These are phyloP conservation scores for Brachylomia viminalis DNA, from an alignment of 2,888 invertebrate species.

Conservation along the genomic window DNA sequence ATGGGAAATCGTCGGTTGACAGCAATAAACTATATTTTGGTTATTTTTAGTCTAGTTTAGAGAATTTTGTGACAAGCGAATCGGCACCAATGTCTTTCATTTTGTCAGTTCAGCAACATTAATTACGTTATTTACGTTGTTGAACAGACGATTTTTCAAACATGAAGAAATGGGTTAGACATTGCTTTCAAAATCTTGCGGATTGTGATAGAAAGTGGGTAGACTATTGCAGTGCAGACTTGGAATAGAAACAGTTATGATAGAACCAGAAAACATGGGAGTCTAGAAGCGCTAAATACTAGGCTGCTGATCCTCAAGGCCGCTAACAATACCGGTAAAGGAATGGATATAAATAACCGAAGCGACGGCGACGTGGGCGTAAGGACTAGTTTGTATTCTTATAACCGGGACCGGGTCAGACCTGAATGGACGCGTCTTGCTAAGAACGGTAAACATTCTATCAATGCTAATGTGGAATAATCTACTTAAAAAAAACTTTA, in stretches of 20 bases:
- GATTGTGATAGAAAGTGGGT: not conserved
- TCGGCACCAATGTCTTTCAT: no score
- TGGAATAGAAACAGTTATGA: not conserved
- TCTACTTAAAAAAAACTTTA: not conserved
- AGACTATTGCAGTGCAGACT: not conserved
- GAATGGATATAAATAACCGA: constrained; percentile 39
- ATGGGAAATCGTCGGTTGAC: no score
- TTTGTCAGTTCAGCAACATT: no score
- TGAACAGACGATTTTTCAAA: not conserved
- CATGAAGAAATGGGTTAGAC: not conserved
- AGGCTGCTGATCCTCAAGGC: constrained; percentile 32
- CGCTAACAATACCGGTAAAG: constrained; percentile 40
- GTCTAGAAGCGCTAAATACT: constrained; percentile 6
- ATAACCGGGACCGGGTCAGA: constrained; percentile 40
- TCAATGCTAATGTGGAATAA: not conserved
- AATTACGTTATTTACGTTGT: not conserved
- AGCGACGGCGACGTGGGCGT: constrained; percentile 8
- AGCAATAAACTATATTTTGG: no score
- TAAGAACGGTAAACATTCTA: constrained; percentile 29
- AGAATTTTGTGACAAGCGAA: no score
- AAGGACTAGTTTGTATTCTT: constrained; percentile 28
- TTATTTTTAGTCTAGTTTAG: no score
- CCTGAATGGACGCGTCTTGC: constrained; percentile 28
- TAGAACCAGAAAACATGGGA: constrained; percentile 2
- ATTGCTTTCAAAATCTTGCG: not conserved